Percentiles rank a stretch among this genome's conserved stretches.
phyloP scores from a whole-genome alignment of 1,140 invertebrate genomes.

The Drosophila leontia region DNA sequence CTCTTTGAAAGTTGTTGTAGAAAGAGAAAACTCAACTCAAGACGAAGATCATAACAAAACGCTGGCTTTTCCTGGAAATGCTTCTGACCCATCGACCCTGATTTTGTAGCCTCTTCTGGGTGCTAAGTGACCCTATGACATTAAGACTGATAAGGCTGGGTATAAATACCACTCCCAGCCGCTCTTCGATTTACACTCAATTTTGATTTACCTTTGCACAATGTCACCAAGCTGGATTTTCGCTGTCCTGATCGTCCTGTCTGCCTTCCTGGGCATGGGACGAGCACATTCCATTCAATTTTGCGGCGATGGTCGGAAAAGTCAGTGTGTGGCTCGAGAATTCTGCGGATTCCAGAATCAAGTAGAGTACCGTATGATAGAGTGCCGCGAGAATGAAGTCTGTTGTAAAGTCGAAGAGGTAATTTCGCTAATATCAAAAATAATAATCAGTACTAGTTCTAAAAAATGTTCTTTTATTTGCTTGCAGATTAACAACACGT shows the following conservation, averaged over 20 bases:
- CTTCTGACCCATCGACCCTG: background rate
- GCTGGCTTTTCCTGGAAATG: background rate
- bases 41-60: background rate
- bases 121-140: background rate
- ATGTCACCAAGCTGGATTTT: slow-evolving; percentile 1
- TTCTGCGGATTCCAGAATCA: too few relatives aligned
- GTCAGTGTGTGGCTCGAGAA: background rate
- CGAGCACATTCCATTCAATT: background rate
- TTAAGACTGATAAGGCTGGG: slow-evolving; percentile 2
- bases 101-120: too few relatives aligned
- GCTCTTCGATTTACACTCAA: background rate
- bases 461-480: background rate
- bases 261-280: background rate
- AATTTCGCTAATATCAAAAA: background rate
- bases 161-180: background rate
- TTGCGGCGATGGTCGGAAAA: background rate
- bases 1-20: background rate
- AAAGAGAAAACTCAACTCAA: background rate
- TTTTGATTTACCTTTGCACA: background rate
- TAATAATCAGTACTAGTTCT: background rate
- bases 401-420: background rate
- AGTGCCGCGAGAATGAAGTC: background rate
- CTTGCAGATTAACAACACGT: background rate
- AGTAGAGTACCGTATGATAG: background rate
- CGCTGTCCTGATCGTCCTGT: background rate